Conservation (phyloP, 2,113 vertebrate species). For the Indri indri region DNA sequence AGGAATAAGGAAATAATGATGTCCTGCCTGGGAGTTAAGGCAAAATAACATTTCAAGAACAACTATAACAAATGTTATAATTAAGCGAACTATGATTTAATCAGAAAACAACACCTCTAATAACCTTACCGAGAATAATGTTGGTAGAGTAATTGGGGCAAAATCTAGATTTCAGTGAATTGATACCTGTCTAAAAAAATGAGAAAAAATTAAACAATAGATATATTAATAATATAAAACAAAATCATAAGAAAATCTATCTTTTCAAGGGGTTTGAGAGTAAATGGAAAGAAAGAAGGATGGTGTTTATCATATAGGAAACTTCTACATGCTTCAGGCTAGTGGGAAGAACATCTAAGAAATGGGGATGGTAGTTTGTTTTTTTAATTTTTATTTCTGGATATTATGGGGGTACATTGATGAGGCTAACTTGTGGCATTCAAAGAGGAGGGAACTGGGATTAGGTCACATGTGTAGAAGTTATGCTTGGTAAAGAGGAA, state of each 20-base stretch:
- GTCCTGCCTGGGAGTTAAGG: background rate
- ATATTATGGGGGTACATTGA: too few species aligned
- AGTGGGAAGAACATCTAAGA: background rate
- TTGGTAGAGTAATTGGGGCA: background rate
- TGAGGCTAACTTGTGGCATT: background rate
- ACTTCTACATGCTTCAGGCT: background rate
- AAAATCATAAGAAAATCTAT: background rate
- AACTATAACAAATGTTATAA: background rate
- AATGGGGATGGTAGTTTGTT: background rate
- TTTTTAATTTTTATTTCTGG: too few species aligned
- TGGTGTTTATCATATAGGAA: background rate
- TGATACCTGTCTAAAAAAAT: background rate
- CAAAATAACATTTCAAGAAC: background rate
- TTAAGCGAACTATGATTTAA: background rate
- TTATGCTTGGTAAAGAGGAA: background rate
- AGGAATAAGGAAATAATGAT: background rate
- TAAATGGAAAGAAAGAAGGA: background rate
- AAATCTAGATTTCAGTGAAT: background rate
- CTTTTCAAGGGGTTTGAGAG: background rate
- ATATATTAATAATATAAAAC: background rate
- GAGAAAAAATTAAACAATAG: background rate
- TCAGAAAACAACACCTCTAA: background rate
- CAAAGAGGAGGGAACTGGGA: background rate
- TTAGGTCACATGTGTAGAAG: rapidly evolving
- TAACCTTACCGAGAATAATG: background rate